Percentiles rank a stretch among this genome's conserved stretches.
phyloP scores from a whole-genome alignment of 1,140 invertebrate species.

The Homalodisca vitripennis region DNA sequence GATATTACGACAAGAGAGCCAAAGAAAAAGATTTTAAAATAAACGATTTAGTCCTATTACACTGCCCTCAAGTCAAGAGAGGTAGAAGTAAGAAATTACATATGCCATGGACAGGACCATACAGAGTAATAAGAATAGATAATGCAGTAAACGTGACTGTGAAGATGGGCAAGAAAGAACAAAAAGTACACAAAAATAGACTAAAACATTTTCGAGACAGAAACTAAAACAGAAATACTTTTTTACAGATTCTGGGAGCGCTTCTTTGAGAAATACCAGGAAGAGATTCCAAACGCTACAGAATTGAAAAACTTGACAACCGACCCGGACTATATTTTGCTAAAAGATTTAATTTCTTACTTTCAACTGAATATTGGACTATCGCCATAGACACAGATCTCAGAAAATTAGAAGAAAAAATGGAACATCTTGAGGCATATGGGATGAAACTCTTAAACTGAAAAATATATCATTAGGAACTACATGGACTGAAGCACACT shows the following conservation, averaged over 20 bases:
- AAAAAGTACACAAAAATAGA: not conserved
- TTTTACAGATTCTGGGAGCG: not conserved
- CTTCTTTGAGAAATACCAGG: not conserved
- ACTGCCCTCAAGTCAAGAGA: not conserved
- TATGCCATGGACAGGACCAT: conserved; percentile 7
- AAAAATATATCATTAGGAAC: not conserved
- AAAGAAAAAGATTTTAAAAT: not conserved
- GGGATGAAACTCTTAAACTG: not conserved
- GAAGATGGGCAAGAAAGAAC: not conserved
- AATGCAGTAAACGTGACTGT: not conserved
- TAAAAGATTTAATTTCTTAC: conserved; percentile 6
- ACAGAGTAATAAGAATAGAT: not conserved
- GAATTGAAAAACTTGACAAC: not conserved
- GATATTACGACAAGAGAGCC: conserved; percentile 1
- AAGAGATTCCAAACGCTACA: not conserved
- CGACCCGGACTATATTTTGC: conserved; percentile 4
- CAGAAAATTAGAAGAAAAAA: not conserved
- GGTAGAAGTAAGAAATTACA: conserved; percentile 4
- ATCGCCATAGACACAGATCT: not conserved
- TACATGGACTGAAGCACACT: not conserved
- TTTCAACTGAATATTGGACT: conserved; percentile 7
- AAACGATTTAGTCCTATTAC: not conserved
- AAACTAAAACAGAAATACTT: conserved; percentile 7
- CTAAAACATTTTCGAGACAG: conserved; percentile 17
- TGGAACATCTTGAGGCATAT: not conserved